Conservation (phyloP, 2,113 vertebrate species). For the Mesitornis unicolor region DNA sequence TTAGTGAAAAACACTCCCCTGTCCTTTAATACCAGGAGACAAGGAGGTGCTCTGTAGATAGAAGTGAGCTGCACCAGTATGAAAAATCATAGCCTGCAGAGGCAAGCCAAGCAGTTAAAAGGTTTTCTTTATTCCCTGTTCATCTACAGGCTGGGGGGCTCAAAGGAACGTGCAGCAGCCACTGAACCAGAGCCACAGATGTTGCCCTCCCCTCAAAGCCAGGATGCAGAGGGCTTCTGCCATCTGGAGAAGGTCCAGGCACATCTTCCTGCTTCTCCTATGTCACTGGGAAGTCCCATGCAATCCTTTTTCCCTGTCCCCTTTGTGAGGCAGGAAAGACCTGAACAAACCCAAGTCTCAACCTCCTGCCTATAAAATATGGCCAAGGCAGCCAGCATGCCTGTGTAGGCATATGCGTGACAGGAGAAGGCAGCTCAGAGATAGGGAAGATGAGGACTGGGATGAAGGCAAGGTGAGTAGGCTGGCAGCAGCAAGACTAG, state of each 20-base stretch:
- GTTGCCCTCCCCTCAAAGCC: background rate
- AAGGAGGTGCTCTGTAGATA: background rate
- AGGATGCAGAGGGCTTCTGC: background rate
- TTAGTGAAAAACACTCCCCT: background rate
- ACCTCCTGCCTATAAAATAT: background rate
- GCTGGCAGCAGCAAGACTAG: background rate
- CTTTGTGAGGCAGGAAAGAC: background rate
- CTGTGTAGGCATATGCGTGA: background rate
- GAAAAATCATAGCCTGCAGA: background rate
- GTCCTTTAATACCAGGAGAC: background rate
- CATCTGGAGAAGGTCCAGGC: background rate
- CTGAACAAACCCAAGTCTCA: background rate
- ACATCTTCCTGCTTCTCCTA: background rate
- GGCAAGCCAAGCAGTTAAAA: background rate
- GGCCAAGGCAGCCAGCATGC: accelerated
- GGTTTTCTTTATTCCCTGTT: background rate
- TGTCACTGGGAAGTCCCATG: background rate
- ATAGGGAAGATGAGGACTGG: background rate
- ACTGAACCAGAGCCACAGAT: accelerated
- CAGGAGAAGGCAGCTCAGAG: background rate
- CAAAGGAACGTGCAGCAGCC: background rate
- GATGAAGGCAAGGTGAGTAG: background rate
- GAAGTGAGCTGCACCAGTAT: background rate
- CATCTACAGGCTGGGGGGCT: background rate
- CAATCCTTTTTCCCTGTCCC: background rate